These are phyloP conservation scores for Torymus aiolomorphi DNA, from an alignment of 2,888 invertebrate genomes.

Conservation along the genomic window DNA sequence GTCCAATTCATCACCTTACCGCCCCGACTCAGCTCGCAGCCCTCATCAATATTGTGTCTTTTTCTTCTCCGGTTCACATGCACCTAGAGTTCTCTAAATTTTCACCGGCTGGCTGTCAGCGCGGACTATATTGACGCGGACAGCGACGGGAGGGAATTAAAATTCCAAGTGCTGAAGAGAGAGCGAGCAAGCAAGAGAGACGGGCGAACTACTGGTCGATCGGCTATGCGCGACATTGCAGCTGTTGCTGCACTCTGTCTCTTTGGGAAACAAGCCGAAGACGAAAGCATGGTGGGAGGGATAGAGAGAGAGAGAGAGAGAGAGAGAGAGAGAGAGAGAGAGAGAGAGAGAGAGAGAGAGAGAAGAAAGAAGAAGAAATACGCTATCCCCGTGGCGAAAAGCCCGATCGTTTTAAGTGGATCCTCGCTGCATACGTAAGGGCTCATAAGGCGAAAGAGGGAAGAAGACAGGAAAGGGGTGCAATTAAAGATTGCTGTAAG, in stretches of 20 bases:
- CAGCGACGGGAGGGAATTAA: conserved; percentile 30
- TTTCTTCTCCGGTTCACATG: not conserved
- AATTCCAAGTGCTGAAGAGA: conserved; percentile 34
- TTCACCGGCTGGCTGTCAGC: not conserved
- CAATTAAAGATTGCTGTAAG: conserved; percentile 18
- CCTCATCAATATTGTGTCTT: not conserved
- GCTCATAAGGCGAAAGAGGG: conserved; percentile 9
- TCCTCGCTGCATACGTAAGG: conserved; percentile 37
- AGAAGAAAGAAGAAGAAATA: conserved; percentile 3
- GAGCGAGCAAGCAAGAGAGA: not conserved
- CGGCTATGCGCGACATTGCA: conserved; percentile 21
- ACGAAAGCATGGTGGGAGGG: no score
- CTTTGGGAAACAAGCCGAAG: no score
- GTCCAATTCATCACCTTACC: not conserved
- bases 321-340: not conserved
- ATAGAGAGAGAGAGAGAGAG: not conserved
- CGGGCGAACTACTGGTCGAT: conserved; percentile 12
- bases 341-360: not conserved
- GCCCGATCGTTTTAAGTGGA: conserved; percentile 38
- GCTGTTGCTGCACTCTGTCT: not conserved
- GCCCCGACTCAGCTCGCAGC: not conserved
- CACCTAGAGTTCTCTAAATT: conserved; percentile 6
- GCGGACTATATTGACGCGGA: not conserved
- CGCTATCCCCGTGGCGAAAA: not conserved
- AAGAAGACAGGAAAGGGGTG: not conserved